Base-by-base conservation (phyloP, 2,888 invertebrate genomes). In the Lithophane leautieri region DNA sequence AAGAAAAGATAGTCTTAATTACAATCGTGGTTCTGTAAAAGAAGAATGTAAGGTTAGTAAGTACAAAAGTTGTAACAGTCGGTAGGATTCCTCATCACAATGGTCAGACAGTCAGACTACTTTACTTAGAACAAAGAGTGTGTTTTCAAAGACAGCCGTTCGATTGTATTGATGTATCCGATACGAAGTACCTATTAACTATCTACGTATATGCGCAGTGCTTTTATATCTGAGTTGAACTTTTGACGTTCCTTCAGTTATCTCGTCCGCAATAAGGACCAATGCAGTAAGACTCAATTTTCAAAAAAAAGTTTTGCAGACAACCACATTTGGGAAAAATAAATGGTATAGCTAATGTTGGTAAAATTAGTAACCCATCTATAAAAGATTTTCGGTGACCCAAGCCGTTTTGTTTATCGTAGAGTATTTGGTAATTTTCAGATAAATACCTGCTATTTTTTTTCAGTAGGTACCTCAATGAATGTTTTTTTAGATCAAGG, bases 61-160 rank as follows among this genome's bases (percentile, higher is more conserved):
- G 70, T 61, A 52, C 42, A 67, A 70, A 83, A 68, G 67, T 74
- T 81, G 50, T 63, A 67, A 86, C 85, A 81, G 81, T 81, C 84
- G 79, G 70, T 78, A 82, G 83, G 82, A 88, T 86, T 90, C 82
- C 88, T 88, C 86, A 91, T 89, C 90, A 91, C 90, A 92, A 93
- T 91, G 89, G 86, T 80, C 68, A 84, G 74, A 84, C 78, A 89
- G 86, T 79, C 68, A 84, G 74, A 85, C 83, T 82, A 84, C 81
- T 89, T 89, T 82, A 87, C 79, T 76, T 76, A 74, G 87, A 89
- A 91, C 90, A 90, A 90, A 90, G 89, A 84, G 78, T 71, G 74
- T 68, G 77, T 85, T 89, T 88, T 86, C 86, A 87, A 89, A 89
- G 88, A 88, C 80, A 84, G 81, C 76, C 83, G 81, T 78, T 88